Conservation (phyloP, 2,113 vertebrate genomes). For the Syngnathus scovelli region DNA sequence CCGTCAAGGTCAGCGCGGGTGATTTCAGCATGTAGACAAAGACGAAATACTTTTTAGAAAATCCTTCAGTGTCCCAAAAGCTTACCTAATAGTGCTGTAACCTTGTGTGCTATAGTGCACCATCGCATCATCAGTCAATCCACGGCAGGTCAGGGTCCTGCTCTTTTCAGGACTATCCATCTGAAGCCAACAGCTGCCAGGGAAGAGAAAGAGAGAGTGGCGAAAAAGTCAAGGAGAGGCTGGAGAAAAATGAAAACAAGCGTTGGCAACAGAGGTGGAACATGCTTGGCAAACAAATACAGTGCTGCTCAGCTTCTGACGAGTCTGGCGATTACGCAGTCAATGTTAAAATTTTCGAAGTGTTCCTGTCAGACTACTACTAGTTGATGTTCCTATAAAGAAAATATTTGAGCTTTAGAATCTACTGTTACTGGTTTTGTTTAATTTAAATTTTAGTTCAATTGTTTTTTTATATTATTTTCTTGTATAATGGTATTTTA, state of each 20-base stretch:
- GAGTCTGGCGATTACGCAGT: neutral
- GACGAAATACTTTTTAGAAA: conserved; percentile 42
- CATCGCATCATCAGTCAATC: conserved; percentile 66
- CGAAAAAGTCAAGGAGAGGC: conserved; percentile 53
- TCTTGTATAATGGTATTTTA: neutral
- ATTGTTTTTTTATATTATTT: neutral
- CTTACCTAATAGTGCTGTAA: conserved; percentile 17
- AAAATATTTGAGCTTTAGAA: too few species aligned
- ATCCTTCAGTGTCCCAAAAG: conserved; percentile 25
- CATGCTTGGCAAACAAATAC: neutral
- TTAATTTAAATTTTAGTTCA: neutral
- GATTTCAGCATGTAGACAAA: conserved; percentile 35
- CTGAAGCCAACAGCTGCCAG: conserved; percentile 64
- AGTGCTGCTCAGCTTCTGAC: neutral
- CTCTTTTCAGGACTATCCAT: conserved; percentile 60
- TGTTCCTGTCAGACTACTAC: neutral
- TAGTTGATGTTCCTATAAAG: too few species aligned
- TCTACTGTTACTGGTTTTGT: too few species aligned
- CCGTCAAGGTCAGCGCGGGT: conserved; percentile 37
- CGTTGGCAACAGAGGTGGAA: conserved; percentile 10
- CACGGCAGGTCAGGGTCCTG: conserved; percentile 59
- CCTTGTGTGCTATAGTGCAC: conserved; percentile 20
- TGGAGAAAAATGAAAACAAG: conserved; percentile 26
- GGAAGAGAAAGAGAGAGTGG: conserved; percentile 20
- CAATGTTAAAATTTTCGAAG: neutral